phyloP scores from a whole-genome alignment of 2,113 vertebrate species.

The Gobio gobio region DNA sequence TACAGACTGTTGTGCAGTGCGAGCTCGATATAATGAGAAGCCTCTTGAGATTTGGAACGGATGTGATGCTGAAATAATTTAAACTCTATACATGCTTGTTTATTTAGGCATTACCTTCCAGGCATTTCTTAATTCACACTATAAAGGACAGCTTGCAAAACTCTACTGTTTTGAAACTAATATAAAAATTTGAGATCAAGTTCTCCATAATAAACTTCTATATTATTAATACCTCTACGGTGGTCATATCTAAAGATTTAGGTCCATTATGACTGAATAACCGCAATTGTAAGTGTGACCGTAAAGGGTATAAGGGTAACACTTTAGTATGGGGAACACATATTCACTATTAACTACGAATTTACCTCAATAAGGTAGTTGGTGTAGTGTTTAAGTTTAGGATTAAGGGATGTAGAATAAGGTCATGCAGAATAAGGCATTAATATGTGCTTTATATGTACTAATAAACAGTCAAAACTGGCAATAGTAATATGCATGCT shows the following conservation, averaged over 20 bases:
- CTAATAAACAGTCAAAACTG: too few relatives aligned
- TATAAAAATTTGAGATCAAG: not conserved
- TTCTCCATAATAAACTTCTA: not conserved
- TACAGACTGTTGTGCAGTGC: not conserved
- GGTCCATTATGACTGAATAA: not conserved
- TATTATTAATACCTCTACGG: not conserved
- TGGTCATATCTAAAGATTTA: not conserved
- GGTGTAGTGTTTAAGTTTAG: too few relatives aligned
- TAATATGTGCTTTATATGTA: too few relatives aligned
- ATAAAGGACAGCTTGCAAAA: slow-evolving; percentile 30
- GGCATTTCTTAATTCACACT: slow-evolving; percentile 47
- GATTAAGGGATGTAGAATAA: too few relatives aligned
- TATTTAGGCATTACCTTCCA: slow-evolving; percentile 45
- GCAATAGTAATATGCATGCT: too few relatives aligned
- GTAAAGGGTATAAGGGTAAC: too few relatives aligned
- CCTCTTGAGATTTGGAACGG: slow-evolving; percentile 13
- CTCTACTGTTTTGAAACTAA: slow-evolving; percentile 1
- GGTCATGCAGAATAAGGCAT: too few relatives aligned
- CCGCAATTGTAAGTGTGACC: not conserved
- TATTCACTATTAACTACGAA: too few relatives aligned
- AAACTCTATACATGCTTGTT: slow-evolving; percentile 46
- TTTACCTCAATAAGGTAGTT: too few relatives aligned
- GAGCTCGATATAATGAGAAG: not conserved
- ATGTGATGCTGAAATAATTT: slow-evolving; percentile 37
- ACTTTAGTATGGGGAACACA: too few relatives aligned